A percentile compares a stretch with the other conserved stretches of the same genome.
These are phyloP conservation scores for Aphelocoma californica DNA, from an alignment of 2,797 vertebrate species.

Conservation along the genomic window DNA sequence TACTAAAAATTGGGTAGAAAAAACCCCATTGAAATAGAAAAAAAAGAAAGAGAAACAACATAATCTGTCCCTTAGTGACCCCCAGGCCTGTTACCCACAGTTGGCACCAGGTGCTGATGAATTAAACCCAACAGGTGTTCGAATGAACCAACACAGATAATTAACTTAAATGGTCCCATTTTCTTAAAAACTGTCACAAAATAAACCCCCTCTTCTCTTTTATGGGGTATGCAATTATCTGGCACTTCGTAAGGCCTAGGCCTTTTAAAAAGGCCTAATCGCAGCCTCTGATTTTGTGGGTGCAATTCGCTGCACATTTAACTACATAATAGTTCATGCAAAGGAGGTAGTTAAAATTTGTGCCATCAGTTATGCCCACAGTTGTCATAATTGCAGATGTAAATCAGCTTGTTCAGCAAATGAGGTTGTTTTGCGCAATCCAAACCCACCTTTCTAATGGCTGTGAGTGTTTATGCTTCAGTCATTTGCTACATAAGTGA, in stretches of 20 bases:
- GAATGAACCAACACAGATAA: slow-evolving; percentile 46
- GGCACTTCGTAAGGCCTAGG: neutral
- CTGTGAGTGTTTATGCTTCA: neutral
- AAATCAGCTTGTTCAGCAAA: slow-evolving; percentile 11
- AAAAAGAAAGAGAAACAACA: slow-evolving; percentile 14
- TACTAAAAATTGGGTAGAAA: neutral
- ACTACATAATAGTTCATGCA: slow-evolving; percentile 23
- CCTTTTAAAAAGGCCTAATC: slow-evolving; percentile 4
- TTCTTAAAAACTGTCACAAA: slow-evolving; percentile 50
- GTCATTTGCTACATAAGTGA: neutral
- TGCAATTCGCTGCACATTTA: neutral
- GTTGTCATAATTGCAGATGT: slow-evolving; percentile 28
- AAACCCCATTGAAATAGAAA: neutral
- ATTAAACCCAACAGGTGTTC: slow-evolving; percentile 63
- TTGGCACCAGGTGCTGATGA: slow-evolving; percentile 36
- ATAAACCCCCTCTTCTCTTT: slow-evolving; percentile 7
- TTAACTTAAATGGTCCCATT: slow-evolving; percentile 55
- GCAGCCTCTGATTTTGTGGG: slow-evolving; percentile 22
- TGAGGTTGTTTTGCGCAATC: neutral
- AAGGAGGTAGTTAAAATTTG: slow-evolving; percentile 18
- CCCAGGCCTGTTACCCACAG: neutral
- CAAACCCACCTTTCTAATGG: neutral
- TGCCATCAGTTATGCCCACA: neutral
- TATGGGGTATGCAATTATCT: slow-evolving; percentile 7
- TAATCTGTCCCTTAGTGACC: neutral